Conservation (phyloP, 1,140 invertebrate species). For the Parasteatoda tepidariorum region DNA sequence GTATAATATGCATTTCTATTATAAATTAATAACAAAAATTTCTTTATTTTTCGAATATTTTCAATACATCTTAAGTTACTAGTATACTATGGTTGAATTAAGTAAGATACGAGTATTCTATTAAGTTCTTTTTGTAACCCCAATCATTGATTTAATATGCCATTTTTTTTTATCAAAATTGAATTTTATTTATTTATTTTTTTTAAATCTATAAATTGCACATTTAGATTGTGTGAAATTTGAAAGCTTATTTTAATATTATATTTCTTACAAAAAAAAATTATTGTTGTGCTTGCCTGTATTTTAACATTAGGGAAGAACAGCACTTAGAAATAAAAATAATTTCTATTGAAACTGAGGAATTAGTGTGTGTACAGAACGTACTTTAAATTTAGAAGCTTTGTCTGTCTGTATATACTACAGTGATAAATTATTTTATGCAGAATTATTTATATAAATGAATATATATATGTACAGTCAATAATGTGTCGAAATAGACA, state of each 20-base stretch:
- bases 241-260: neutral
- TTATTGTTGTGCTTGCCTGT: no score
- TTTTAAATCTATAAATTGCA: neutral
- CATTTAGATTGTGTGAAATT: neutral
- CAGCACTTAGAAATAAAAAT: no score
- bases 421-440: constrained; percentile 60
- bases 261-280: no score
- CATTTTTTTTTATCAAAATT: neutral
- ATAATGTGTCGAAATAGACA: constrained; percentile 53
- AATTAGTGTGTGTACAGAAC: constrained; percentile 8
- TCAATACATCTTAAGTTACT: neutral
- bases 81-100: neutral
- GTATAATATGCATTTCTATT: no score
- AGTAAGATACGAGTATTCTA: no score
- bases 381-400: constrained; percentile 55
- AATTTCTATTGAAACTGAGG: no score
- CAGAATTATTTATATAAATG: constrained; percentile 60
- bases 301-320: no score
- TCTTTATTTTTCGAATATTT: neutral
- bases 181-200: neutral
- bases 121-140: no score
- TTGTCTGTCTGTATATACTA: constrained; percentile 53
- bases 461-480: constrained; percentile 60
- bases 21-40: no score
- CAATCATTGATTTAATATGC: neutral